These are phyloP conservation scores for Crenuchus spilurus DNA, from an alignment of 2,797 vertebrate genomes.

Conservation along the genomic window DNA sequence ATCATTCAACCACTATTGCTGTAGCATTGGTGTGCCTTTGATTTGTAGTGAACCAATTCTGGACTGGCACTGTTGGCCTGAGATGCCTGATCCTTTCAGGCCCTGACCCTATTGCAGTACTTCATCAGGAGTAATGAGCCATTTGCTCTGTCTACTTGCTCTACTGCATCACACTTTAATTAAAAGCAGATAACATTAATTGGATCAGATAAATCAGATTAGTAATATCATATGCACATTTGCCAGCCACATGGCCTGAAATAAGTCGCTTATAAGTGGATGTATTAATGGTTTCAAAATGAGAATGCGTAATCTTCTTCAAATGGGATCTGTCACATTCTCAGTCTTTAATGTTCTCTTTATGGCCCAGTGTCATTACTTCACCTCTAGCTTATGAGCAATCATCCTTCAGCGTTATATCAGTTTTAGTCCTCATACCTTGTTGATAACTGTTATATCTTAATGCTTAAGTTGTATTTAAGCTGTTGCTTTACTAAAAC, in stretches of 20 bases:
- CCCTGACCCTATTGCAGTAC: not conserved
- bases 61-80: not conserved
- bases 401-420: not conserved
- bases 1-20: too few species aligned
- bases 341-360: not conserved
- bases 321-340: slow-evolving; percentile 16
- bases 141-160: slow-evolving; percentile 31
- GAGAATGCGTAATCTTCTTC: not conserved
- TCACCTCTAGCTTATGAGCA: not conserved
- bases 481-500: not conserved
- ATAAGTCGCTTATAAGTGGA: slow-evolving; percentile 24
- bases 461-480: not conserved
- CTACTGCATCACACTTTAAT: slow-evolving; percentile 39
- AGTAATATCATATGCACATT: slow-evolving; percentile 30
- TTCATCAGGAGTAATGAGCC: slow-evolving; percentile 17
- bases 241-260: slow-evolving; percentile 15
- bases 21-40: slow-evolving; percentile 3
- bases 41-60: not conserved
- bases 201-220: slow-evolving; percentile 42
- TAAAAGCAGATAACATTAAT: slow-evolving; percentile 42
- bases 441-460: not conserved
- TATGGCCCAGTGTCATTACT: not conserved
- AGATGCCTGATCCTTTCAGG: not conserved
- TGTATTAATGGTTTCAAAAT: slow-evolving; percentile 31
- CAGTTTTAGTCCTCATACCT: not conserved